Evolutionary conservation across 2,113 vertebrate species (phyloP).

Genomic region (Pavo muticus): DNA sequence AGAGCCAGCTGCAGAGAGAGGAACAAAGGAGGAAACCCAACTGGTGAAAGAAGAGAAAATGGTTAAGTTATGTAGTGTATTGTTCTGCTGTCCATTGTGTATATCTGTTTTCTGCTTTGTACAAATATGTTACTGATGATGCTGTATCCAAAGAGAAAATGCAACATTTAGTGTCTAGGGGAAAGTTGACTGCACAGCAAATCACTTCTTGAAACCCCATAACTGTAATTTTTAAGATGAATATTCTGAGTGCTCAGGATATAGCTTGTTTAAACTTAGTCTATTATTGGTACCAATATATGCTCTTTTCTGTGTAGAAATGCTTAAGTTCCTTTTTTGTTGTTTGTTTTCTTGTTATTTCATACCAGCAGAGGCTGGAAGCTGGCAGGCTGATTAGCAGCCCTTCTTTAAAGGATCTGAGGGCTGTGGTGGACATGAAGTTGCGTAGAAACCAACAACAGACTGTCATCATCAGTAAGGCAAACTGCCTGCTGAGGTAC

Average conservation of each 20-base stretch:
- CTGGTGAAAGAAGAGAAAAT: neutral
- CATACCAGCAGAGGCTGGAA: neutral
- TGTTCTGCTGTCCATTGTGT: neutral
- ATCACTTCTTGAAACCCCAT: neutral
- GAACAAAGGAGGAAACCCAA: neutral
- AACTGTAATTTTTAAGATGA: conserved; percentile 10
- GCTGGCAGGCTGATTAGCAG: neutral
- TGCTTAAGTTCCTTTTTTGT: neutral
- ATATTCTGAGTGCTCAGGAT: neutral
- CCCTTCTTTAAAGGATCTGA: neutral
- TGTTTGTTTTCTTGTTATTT: neutral
- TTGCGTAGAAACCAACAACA: neutral
- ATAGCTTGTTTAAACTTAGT: neutral
- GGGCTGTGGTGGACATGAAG: neutral
- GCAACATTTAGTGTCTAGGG: neutral
- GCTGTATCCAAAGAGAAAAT: neutral
- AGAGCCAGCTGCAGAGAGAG: neutral
- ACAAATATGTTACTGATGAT: neutral
- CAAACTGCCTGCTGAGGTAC: neutral
- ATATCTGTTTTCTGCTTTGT: neutral
- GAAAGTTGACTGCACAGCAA: neutral
- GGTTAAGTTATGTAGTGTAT: neutral
- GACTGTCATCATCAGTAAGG: accelerated
- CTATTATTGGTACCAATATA: neutral
- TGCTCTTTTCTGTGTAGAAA: neutral